Percentiles rank a stretch among this genome's conserved stretches.
Evolutionary conservation across 2,113 vertebrate species (phyloP).

Genomic region (Phaethornis superciliosus): DNA sequence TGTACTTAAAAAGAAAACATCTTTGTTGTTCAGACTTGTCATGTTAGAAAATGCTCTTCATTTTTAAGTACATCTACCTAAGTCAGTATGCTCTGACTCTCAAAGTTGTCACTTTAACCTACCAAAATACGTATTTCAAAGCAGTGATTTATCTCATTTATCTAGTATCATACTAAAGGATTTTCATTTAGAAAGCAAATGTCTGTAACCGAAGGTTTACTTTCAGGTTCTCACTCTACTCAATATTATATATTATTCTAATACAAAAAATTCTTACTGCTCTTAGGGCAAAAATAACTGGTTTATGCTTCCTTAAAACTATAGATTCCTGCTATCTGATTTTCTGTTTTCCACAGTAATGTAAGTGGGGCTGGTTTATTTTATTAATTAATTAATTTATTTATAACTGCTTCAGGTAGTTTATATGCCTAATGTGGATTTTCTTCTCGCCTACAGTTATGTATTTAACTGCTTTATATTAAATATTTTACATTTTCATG

Average conservation of each 20-base stretch:
- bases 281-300: background rate
- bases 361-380: background rate
- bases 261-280: background rate
- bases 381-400: background rate
- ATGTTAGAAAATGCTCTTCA: background rate
- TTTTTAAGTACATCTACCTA: background rate
- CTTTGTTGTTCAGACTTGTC: background rate
- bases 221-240: background rate
- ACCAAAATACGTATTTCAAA: background rate
- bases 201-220: background rate
- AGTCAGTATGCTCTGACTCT: background rate
- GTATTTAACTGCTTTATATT: background rate
- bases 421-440: background rate
- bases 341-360: background rate
- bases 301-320: background rate
- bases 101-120: background rate
- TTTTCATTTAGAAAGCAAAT: background rate
- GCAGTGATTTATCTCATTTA: background rate
- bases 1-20: background rate
- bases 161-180: background rate
- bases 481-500: background rate
- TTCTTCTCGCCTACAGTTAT: background rate
- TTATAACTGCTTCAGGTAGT: background rate
- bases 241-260: background rate
- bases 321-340: background rate